A percentile compares a stretch with the other conserved stretches of the same genome.
These are phyloP conservation scores for Melanotaenia boesemani DNA, from an alignment of 2,797 vertebrate species.

Conservation along the genomic window DNA sequence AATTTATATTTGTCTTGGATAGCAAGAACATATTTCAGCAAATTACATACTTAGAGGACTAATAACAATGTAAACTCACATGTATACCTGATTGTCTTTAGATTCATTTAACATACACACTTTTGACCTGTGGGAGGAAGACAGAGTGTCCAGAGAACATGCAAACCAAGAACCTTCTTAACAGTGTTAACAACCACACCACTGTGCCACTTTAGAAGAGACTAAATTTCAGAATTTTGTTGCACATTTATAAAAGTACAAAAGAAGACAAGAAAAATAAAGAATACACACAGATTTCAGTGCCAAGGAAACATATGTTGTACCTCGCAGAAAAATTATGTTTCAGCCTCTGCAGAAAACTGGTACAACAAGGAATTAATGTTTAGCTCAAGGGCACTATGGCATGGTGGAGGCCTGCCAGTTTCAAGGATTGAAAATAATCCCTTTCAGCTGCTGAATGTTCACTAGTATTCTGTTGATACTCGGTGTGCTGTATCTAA, in stretches of 20 bases:
- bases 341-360: constrained; percentile 7
- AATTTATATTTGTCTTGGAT: too few species aligned
- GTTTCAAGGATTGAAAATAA: constrained; percentile 12
- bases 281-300: background rate
- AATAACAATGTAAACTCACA: too few species aligned
- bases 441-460: constrained; percentile 29
- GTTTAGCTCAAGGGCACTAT: constrained; percentile 38
- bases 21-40: background rate
- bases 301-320: background rate
- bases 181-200: background rate
- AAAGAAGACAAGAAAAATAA: background rate
- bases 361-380: constrained; percentile 27
- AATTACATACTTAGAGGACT: background rate
- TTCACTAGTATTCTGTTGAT: constrained; percentile 8
- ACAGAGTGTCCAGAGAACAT: background rate
- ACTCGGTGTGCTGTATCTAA: constrained; percentile 18
- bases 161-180: background rate
- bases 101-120: background rate
- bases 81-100: too few species aligned
- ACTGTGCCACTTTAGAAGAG: too few species aligned
- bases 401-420: constrained; percentile 20
- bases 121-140: too few species aligned
- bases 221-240: background rate
- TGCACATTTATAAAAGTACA: background rate
- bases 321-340: background rate